These are phyloP conservation scores for Mellilla xanthometata DNA, from an alignment of 2,888 invertebrate species.

Conservation along the genomic window DNA sequence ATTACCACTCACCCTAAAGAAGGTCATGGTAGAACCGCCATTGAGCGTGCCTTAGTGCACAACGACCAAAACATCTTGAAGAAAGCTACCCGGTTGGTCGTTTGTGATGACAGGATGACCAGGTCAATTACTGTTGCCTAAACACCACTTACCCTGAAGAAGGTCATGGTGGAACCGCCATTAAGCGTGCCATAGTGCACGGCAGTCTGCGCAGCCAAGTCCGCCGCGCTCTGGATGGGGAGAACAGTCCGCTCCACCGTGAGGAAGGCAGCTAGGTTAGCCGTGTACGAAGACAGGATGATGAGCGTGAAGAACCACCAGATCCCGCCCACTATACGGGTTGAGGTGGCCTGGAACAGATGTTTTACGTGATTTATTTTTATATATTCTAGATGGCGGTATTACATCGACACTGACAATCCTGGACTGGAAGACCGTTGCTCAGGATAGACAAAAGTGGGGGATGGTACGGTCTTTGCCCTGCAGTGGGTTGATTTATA, in stretches of 20 bases:
- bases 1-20: no score
- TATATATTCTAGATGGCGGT: no score
- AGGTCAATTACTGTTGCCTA: no score
- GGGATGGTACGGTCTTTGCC: no score
- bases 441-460: no score
- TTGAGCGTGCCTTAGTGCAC: not conserved
- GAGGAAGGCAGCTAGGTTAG: slow-evolving; percentile 98
- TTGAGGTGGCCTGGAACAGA: slow-evolving; percentile 91
- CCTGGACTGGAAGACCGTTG: no score
- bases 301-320: slow-evolving; percentile 99
- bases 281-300: slow-evolving; percentile 99
- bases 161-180: slow-evolving; percentile 98
- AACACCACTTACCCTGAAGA: slow-evolving; percentile 89
- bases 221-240: slow-evolving; percentile 97
- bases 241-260: slow-evolving; percentile 98
- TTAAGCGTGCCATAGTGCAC: slow-evolving; percentile 97
- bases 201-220: slow-evolving; percentile 95
- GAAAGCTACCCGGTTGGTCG: no score
- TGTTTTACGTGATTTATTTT: no score
- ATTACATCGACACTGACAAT: no score
- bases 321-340: slow-evolving; percentile 96
- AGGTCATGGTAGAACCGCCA: not conserved
- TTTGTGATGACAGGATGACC: no score
- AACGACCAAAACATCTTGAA: no score
- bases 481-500: no score